Base-by-base conservation (phyloP, 2,888 invertebrate genomes). In the Eupithecia insigniata region DNA sequence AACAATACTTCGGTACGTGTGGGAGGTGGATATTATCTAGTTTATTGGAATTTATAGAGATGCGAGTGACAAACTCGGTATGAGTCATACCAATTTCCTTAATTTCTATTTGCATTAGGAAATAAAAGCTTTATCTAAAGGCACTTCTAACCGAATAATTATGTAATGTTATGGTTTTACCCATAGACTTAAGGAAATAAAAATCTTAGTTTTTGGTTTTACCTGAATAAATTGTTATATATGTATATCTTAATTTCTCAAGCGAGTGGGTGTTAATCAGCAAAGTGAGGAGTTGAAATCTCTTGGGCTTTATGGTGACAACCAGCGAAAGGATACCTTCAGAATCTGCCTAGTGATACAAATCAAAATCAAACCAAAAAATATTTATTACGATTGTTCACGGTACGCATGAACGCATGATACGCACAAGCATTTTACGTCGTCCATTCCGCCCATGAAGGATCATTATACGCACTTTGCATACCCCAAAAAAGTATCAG, bases 1-100 rank as follows among this genome's bases (percentile, higher is more conserved):
- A 81, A 83, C 83, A 83, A 83, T 83, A 82, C 81, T 75, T 71
- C 71, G 74, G 76, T 79, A 80, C 78, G 79, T 79, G 83, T 83
- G 81, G 83, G 83, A 81, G 81, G 75, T 34, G 78, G 80, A 78
- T 77, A 73, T 64, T 76, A 81, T 79, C 81, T 70, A 76, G 71
- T 73, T 79, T 76, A 76, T 12, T 70, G 68, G 78, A 82, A 71
- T 75, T 4, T 79, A 78, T 70, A 39, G 85, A 85, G 87, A 32
- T 80, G 84, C 12, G 18, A 34, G n/a, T 32, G 12, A n/a, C 61
- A n/a, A 62, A 62, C 10, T 32, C n/a, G 1, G 34, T 30, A 60
- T 30, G 28, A 14, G 2, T 60, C 26, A 22, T n/a, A n/a, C n/a
- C n/a, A n/a, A n/a, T n/a, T 58, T 14, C 16, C 26, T 28, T 67